Percentiles rank a stretch among this genome's conserved stretches.
phyloP scores from a whole-genome alignment of 64 coral and sea anemone genomes.

The Montipora cactus region DNA sequence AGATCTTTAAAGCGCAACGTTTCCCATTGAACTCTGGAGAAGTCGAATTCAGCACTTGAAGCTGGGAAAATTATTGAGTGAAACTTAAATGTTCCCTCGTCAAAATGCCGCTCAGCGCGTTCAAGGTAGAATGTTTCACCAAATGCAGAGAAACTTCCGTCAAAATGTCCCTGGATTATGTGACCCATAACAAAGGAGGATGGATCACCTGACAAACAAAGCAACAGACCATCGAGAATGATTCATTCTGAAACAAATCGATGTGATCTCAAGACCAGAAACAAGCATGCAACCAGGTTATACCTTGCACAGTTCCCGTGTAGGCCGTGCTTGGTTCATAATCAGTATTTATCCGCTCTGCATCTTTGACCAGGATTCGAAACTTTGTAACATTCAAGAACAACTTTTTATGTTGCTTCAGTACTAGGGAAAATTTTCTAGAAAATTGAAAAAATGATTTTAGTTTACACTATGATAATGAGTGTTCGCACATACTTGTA shows the following conservation, averaged over 20 bases:
- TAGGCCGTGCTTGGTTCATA: slow-evolving; percentile 47
- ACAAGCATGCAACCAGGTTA: neutral
- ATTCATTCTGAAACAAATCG: neutral
- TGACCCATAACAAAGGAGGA: slow-evolving; percentile 71
- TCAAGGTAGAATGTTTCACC: slow-evolving; percentile 69
- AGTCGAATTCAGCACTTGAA: slow-evolving; percentile 41
- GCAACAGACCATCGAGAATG: neutral
- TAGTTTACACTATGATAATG: neutral
- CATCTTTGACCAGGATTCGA: neutral
- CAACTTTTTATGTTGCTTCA: slow-evolving; percentile 33
- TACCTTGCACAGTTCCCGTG: slow-evolving; percentile 67
- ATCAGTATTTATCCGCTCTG: neutral
- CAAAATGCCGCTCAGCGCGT: slow-evolving; percentile 55
- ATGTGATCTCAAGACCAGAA: neutral
- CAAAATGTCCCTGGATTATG: slow-evolving; percentile 71
- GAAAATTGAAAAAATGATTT: neutral
- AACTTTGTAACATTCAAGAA: slow-evolving; percentile 32
- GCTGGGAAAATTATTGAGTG: slow-evolving; percentile 79
- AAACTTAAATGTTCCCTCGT: slow-evolving; percentile 2
- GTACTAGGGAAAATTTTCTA: slow-evolving; percentile 37
- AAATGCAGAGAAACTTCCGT: slow-evolving; percentile 63
- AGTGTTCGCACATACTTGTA: too few species aligned
- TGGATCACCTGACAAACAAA: slow-evolving; percentile 39
- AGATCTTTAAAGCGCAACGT: neutral
- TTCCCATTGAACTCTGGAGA: slow-evolving; percentile 10